Evolutionary conservation across 2,888 invertebrate genomes (phyloP), one percentile per base, ranked within the genome.

Genomic region (Xylota sylvarum): DNA sequence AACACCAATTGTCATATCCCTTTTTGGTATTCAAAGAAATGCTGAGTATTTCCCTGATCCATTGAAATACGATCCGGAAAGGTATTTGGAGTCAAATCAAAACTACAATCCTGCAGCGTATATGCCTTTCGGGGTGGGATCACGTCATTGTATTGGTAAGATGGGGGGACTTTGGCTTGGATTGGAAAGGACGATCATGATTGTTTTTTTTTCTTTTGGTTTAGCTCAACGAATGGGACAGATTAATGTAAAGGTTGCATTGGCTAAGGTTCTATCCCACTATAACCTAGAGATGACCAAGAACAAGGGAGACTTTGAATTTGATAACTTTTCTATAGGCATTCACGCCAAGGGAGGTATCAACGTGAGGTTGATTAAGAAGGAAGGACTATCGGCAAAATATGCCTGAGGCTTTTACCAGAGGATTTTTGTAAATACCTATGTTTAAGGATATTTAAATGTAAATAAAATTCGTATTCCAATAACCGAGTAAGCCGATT

Each of bases 21-120:
- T 92, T 5, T 77, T 91, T 84, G 92, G 92, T 62, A 90, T 93
- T 17, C 93, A 93, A 58, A 88, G 92, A 1, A 93, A 93, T 89
- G 91, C 91, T 14, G 89, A 90, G 27, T 89, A 92, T 79, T 93
- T 92, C 77, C 90, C 90, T 0, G 90, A 93, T 50, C 93, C 94
- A 7, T 77, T 91, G 46, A 90, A 90, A 67, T 93, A 93, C 84
- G 91, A 92, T 50, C 93, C 93, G 0, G 91, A 93, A 37, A 89
- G 93, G n/a, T 93, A 93, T 88, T 80, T 89, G 2, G 89, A 91
- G 0, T 89, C 89, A 1, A 88, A 85, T 14, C 88, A 89, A 73
- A 89, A 90, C 64, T 90, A 90, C 60, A 88, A 90, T 72, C 89
- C 88, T 4, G 88, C 81, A 2, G 91, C 91, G 3, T 92, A 91